Base-by-base conservation (phyloP, 2,113 vertebrate species). In the Colossoma macropomum region DNA sequence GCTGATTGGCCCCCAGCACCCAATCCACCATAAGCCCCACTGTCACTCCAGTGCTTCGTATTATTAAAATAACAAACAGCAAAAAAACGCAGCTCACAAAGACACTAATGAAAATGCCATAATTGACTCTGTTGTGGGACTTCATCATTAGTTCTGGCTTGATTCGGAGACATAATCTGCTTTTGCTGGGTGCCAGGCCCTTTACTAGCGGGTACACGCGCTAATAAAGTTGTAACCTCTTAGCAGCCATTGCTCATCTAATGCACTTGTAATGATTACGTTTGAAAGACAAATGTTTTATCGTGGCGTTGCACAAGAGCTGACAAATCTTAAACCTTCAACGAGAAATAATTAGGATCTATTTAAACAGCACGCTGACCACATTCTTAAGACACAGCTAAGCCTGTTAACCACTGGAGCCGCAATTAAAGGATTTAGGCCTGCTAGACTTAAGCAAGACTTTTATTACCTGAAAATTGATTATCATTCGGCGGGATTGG, bases 341-440 rank as follows among this genome's bases (percentile, higher is more conserved):
- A 93, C 88, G 52, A 89, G 91, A 94, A 94, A 95, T 94, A 95
- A 95, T 95, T 94, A 93, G 92, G 88, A 94, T 95, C 92, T 93
- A 93, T 94, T 94, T 93, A 92, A 95, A 89, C 92, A 91, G 89
- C 92, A 92, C 89, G 85, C 86, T 88, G 91, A 90, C 90, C 89
- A 86, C 80, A 82, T 90, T 70, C 89, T 90, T 86, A 83, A 91
- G 91, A 91, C 91, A 83, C 89, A 87, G 89, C 87, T 93, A 94
- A 95, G 94, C 93, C 90, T 91, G 93, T 95, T 94, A 95, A 90
- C 90, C 84, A 90, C 91, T 88, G 91, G 86, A 85, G 83, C 84
- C 88, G 89, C 92, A 94, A 95, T 95, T 94, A 95, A 94, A 93
- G 90, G 88, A 75, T 90, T 87, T 88, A 77, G 59, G 85, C 86